Conservation (phyloP, 2,888 invertebrate species). For the Calliopum simillimum region DNA sequence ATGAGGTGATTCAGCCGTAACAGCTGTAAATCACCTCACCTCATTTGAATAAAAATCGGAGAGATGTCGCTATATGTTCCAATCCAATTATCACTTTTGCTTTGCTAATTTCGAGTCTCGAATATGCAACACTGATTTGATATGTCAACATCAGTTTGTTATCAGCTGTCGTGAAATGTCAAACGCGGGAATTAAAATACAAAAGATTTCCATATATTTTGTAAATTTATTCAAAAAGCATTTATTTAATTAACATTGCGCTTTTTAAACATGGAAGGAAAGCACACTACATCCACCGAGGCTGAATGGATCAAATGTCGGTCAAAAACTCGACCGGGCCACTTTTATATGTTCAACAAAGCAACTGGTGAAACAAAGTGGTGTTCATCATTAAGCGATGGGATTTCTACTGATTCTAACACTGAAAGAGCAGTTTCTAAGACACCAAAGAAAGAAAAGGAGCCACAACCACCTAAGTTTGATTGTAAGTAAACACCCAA, state of each 20-base stretch:
- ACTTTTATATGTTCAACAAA: slow-evolving; percentile 51
- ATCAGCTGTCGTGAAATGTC: background rate
- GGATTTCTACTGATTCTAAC: background rate
- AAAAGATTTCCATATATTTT: no score
- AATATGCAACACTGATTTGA: background rate
- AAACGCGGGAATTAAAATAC: no score
- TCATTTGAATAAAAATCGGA: no score
- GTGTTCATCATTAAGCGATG: slow-evolving; percentile 29
- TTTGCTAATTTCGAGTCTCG: background rate
- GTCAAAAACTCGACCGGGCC: slow-evolving; percentile 45
- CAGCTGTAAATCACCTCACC: no score
- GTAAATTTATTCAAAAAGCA: no score
- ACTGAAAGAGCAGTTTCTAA: background rate
- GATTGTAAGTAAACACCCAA: slow-evolving; percentile 29
- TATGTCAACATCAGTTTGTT: background rate
- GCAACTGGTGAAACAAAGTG: slow-evolving; percentile 50
- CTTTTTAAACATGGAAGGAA: no score
- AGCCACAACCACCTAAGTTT: slow-evolving; percentile 32
- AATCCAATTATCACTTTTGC: no score
- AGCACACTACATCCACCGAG: no score
- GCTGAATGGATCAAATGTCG: slow-evolving; percentile 47
- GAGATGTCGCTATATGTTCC: no score
- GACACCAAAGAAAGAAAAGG: background rate
- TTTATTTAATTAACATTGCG: no score
- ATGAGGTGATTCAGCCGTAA: no score